These are phyloP conservation scores for Alosa sapidissima DNA, from an alignment of 2,797 vertebrate genomes.

Conservation along the genomic window DNA sequence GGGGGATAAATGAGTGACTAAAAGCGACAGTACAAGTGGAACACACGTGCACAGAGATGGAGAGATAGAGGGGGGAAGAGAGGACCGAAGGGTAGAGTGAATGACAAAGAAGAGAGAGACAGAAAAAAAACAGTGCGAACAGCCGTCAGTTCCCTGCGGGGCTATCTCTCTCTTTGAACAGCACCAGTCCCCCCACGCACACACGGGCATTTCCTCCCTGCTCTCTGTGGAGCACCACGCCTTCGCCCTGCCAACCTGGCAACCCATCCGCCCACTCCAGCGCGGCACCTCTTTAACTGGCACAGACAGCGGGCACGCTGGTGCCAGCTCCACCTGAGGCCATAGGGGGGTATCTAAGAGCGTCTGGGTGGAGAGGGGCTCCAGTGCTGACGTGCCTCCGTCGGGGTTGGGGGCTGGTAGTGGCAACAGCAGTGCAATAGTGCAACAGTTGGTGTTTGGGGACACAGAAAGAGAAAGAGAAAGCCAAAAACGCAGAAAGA, in stretches of 20 bases:
- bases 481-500: background rate
- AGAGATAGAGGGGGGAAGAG: background rate
- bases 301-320: constrained; percentile 3
- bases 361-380: background rate
- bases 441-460: background rate
- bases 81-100: background rate
- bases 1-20: background rate
- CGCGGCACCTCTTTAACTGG: background rate
- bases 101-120: background rate
- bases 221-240: background rate
- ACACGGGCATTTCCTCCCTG: background rate
- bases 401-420: background rate
- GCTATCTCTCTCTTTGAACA: constrained; percentile 1
- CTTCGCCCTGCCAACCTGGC: constrained; percentile 16
- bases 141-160: background rate
- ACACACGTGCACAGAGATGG: background rate
- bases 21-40: background rate
- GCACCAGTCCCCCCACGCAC: background rate
- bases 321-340: constrained; percentile 16
- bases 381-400: background rate
- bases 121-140: background rate
- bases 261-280: background rate
- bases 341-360: background rate
- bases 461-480: background rate
- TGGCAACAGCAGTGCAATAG: constrained; percentile 1